Evolutionary conservation across 2,113 vertebrate species (phyloP).

Genomic region (Corythaixoides concolor): DNA sequence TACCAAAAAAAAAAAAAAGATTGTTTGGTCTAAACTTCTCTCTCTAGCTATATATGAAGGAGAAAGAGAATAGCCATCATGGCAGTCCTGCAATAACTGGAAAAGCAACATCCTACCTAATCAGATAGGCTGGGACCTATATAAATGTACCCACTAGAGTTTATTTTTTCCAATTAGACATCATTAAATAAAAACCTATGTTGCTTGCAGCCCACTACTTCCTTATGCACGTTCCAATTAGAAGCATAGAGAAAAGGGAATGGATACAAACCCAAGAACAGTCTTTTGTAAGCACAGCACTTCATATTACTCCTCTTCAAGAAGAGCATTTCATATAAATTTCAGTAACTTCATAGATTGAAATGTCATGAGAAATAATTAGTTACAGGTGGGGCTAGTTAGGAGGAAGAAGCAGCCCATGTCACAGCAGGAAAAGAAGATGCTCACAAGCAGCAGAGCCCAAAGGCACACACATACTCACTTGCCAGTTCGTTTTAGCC

Average conservation of each 20-base stretch:
- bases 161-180: background rate
- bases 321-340: background rate
- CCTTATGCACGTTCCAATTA: background rate
- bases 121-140: background rate
- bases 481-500: conserved; percentile 86
- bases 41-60: background rate
- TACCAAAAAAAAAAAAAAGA: background rate
- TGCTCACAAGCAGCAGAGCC: background rate
- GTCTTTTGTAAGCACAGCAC: background rate
- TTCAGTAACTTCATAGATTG: background rate
- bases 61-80: background rate
- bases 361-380: background rate
- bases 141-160: background rate
- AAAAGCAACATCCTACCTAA: background rate
- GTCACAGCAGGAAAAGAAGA: background rate
- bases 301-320: background rate
- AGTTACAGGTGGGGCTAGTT: background rate
- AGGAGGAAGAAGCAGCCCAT: background rate
- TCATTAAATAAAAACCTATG: background rate
- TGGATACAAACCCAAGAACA: background rate
- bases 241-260: background rate
- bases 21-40: background rate
- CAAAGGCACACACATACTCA: conserved; percentile 18
- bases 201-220: background rate
- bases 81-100: background rate